Percentiles rank a stretch among this genome's conserved stretches.
These are phyloP conservation scores for Acanthosoma haemorrhoidale DNA, from an alignment of 2,888 invertebrate genomes.

Conservation along the genomic window DNA sequence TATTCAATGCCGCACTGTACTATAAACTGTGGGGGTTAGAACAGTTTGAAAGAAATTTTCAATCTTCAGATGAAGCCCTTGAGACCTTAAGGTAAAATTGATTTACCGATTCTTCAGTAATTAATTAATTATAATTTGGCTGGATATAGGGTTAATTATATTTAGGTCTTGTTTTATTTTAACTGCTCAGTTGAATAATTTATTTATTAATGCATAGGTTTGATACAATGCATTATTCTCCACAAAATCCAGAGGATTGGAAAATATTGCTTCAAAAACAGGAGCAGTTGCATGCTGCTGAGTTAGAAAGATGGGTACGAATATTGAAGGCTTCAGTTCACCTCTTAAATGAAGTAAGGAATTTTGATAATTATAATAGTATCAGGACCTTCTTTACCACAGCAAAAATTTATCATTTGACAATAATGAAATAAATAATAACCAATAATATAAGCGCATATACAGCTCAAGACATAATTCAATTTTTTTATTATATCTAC, in stretches of 20 bases:
- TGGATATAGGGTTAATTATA: too few relatives aligned
- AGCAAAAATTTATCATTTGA: too few relatives aligned
- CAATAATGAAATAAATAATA: too few relatives aligned
- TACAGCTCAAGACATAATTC: too few relatives aligned
- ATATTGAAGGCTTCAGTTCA: constrained; percentile 66
- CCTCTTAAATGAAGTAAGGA: constrained; percentile 64
- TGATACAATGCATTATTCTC: constrained; percentile 55
- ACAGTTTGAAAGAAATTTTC: constrained; percentile 45
- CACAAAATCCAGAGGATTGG: constrained; percentile 77
- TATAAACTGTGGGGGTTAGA: constrained; percentile 74
- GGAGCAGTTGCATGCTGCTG: constrained; percentile 70
- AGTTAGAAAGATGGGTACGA: constrained; percentile 76
- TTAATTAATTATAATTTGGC: too few relatives aligned
- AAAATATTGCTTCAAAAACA: constrained; percentile 71
- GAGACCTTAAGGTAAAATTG: constrained; percentile 30
- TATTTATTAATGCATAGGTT: too few relatives aligned
- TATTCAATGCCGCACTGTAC: constrained; percentile 74
- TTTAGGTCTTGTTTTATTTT: too few relatives aligned
- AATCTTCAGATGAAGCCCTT: constrained; percentile 19
- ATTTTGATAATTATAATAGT: too few relatives aligned
- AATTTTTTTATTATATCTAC: constrained; percentile 36
- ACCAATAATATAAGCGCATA: too few relatives aligned
- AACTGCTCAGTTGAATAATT: too few relatives aligned
- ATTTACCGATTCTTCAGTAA: too few relatives aligned
- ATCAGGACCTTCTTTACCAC: too few relatives aligned